Evolutionary conservation across 2,888 invertebrate species (phyloP), one percentile per base, ranked within the genome.

Genomic region (Mechanitis mazaeus): DNA sequence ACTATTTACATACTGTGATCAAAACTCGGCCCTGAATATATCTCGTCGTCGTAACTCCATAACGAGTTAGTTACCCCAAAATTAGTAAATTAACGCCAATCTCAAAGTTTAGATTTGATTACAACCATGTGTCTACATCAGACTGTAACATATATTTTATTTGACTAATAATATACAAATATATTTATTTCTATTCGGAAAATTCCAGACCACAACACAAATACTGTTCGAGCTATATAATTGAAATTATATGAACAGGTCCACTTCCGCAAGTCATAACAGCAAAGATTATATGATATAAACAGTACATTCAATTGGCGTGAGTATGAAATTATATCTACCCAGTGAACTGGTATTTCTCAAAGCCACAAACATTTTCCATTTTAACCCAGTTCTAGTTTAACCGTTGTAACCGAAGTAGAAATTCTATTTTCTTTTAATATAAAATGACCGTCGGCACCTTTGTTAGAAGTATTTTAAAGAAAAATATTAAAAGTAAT

Each of bases 301-400:
- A 42, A 55, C 50, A 55, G 55, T 63, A 56, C 57, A 54, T 60
- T 59, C 54, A 59, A 59, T 62, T 62, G 59, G 54, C 33, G 58
- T 55, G 55, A 55, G 57, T 55, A 42, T 55, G 55, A 58, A 63
- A 63, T 60, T 60, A 63, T 58, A 56, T 59, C 58, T 45, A 9
- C 45, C 50, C 58, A 33, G 42, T 56, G 60, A 60, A 47, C 45
- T 55, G 42, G 38, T 61, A 54, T 63, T 65, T 50, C 57, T 57
- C 59, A 64, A 47, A 56, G 45, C 59, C 45, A 57, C 45, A 58
- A 57, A 57, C 31, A 60, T 57, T 57, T 56, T 60, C 56, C 38
- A 46, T 45, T 20, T 54, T n/a, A 54, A 61, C 54, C 61, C 54
- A 61, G 54, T 57, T 61, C 57, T 57, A 33, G 33, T 56, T 45